Evolutionary conservation across 2,797 vertebrate genomes (phyloP), one percentile per base, ranked within the genome.

Genomic region (Acomys russatus): DNA sequence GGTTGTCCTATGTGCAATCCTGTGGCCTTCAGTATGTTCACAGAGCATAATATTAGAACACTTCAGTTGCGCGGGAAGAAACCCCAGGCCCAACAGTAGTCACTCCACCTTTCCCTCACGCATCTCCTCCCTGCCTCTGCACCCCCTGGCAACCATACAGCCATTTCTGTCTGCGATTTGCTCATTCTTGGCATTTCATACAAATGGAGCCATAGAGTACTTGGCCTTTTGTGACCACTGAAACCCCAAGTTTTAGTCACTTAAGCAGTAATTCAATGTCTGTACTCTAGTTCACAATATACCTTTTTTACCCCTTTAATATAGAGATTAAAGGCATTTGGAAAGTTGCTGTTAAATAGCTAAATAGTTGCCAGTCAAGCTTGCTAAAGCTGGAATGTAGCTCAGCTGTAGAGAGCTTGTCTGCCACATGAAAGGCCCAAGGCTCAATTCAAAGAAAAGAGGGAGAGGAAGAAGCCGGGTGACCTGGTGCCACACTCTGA

Each of bases 31-130:
- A 15, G 23, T 44, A 0, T 77, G 61, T 61, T 74, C 54, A 68
- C 68, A 18, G 70, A 63, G 78, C 59, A 77, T 94, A 35, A 20
- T 38, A 64, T 71, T 74, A 91, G 49, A 88, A 78, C 35, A 63
- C 30, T 91, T 73, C 77, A 25, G 28, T 92, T 61, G 63, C 44
- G 49, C 6, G 35, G 25, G 49, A 93, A 88, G 78, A 94, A 94
- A 70, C 28, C 35, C 18, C 22, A 49, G 83, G 35, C 12, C 59
- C 38, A 4, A 70, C 22, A 22, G 63, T 20, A 44, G 38, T 33
- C 61, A 4, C 28, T 77, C 20, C 66, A 9, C 35, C 17, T n/a
- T 18, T 10, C 38, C 9, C 22, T 1, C 70, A 44, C 6, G 5
- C 63, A 85, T 68, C 30, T 22, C 30, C 44, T 56, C 51, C 18